Evolutionary conservation across 2,888 invertebrate genomes (phyloP).

Genomic region (Nowickia ferox): DNA sequence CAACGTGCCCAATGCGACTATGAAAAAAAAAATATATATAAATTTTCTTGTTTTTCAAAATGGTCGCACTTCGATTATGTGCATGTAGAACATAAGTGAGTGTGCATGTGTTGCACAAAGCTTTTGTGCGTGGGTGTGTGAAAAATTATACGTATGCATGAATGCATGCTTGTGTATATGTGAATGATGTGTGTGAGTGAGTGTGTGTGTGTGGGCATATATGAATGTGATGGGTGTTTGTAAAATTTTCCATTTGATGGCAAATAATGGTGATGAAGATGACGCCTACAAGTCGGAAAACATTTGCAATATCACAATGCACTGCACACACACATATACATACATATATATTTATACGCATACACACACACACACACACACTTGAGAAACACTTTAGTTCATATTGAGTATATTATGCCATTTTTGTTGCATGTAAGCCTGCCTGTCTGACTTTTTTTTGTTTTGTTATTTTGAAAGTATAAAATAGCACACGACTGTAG

Average conservation of each 20-base stretch:
- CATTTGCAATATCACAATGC: slow-evolving; percentile 71
- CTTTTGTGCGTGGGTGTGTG: slow-evolving; percentile 5
- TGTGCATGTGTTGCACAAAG: slow-evolving; percentile 16
- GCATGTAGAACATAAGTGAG: slow-evolving; percentile 6
- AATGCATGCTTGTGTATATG: slow-evolving; percentile 27
- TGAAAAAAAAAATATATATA: slow-evolving; percentile 62
- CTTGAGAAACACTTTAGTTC: neutral
- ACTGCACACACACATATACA: slow-evolving; percentile 53
- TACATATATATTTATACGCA: neutral
- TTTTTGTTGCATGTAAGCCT: slow-evolving; percentile 45
- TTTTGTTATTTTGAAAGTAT: neutral
- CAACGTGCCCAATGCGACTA: slow-evolving; percentile 71
- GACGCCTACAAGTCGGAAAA: slow-evolving; percentile 72
- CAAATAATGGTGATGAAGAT: slow-evolving; percentile 67
- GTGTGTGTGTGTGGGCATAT: slow-evolving; percentile 20
- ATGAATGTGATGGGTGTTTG: slow-evolving; percentile 33
- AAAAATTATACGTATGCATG: slow-evolving; percentile 30
- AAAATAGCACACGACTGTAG: slow-evolving; percentile 7
- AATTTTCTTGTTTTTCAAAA: slow-evolving; percentile 71
- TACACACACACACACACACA: slow-evolving; percentile 10
- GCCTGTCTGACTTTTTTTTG: slow-evolving; percentile 29
- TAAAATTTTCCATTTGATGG: slow-evolving; percentile 64
- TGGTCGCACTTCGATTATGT: slow-evolving; percentile 69
- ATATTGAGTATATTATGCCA: slow-evolving; percentile 16
- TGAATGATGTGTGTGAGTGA: slow-evolving; percentile 35